phyloP scores from a whole-genome alignment of 2,888 invertebrate species.

The Cantharis rustica region DNA sequence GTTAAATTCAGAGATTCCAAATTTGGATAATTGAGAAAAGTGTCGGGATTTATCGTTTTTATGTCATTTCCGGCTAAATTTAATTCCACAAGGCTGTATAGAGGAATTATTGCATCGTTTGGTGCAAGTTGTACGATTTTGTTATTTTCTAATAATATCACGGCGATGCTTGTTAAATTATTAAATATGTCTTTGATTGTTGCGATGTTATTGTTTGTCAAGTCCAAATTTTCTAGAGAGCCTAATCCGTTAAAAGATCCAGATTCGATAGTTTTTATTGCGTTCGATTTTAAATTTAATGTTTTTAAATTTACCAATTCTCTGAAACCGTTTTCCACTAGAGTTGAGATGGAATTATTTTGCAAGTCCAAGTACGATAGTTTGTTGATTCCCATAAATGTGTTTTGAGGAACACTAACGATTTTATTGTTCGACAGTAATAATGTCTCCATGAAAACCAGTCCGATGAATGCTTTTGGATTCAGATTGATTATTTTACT shows the following conservation, averaged over 20 bases:
- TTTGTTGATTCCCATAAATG: constrained; percentile 51
- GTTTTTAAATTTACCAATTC: constrained; percentile 45
- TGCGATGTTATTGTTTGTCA: constrained; percentile 44
- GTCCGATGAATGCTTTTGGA: constrained; percentile 49
- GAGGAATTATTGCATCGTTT: constrained; percentile 43
- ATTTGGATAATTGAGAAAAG: constrained; percentile 37
- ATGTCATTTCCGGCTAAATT: constrained; percentile 45
- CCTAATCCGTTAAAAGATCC: constrained; percentile 46
- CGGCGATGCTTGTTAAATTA: constrained; percentile 35
- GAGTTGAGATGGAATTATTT: constrained; percentile 45
- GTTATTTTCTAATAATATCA: constrained; percentile 46
- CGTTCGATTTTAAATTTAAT: constrained; percentile 45
- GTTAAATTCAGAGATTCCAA: constrained; percentile 44
- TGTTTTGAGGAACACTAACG: constrained; percentile 44
- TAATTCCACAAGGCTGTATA: constrained; percentile 42
- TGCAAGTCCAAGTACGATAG: constrained; percentile 46
- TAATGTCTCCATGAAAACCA: constrained; percentile 49
- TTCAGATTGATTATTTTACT: constrained; percentile 44
- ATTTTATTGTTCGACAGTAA: constrained; percentile 47
- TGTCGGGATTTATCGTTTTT: constrained; percentile 32
- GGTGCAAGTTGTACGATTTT: constrained; percentile 39
- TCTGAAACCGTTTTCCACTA: constrained; percentile 47
- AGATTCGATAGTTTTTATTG: constrained; percentile 42
- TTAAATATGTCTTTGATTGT: constrained; percentile 35
- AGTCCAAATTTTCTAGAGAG: constrained; percentile 43